phyloP scores from a whole-genome alignment of 2,888 invertebrate genomes.

The Dexiosoma caninum region DNA sequence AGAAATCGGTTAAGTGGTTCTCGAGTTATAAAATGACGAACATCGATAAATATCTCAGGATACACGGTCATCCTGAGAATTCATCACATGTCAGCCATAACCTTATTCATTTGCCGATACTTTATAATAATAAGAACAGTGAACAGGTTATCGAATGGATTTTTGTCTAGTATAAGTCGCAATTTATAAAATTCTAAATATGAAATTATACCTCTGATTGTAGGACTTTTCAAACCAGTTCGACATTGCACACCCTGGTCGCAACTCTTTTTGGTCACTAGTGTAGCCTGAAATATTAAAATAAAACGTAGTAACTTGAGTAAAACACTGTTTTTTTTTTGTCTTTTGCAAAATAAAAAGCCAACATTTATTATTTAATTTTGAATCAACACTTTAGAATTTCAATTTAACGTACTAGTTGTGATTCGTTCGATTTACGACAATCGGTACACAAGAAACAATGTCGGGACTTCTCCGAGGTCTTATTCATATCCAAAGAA shows the following conservation, averaged over 20 bases:
- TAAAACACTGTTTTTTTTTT: constrained; percentile 32
- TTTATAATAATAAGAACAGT: too few species aligned
- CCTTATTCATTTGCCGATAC: too few species aligned
- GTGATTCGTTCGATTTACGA: constrained; percentile 61
- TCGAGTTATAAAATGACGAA: too few species aligned
- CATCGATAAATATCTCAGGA: too few species aligned
- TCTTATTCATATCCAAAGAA: constrained; percentile 63
- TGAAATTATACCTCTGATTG: constrained; percentile 31
- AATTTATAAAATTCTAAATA: neutral
- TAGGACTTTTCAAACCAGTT: constrained; percentile 10
- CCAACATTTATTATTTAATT: constrained; percentile 27
- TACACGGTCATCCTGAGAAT: too few species aligned
- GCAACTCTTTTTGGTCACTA: constrained; percentile 53
- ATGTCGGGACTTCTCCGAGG: constrained; percentile 57
- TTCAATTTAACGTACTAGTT: constrained; percentile 64
- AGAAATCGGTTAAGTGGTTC: too few species aligned
- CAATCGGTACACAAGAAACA: constrained; percentile 59
- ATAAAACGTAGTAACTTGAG: constrained; percentile 29
- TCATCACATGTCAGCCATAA: too few species aligned
- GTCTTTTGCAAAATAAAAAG: neutral
- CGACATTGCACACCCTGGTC: constrained; percentile 63
- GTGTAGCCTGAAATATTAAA: constrained; percentile 58
- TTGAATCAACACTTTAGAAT: neutral
- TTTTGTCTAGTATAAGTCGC: too few species aligned
- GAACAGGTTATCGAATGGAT: too few species aligned